Evolutionary conservation across 1,140 invertebrate species (phyloP).

Genomic region (Globodera rostochiensis): DNA sequence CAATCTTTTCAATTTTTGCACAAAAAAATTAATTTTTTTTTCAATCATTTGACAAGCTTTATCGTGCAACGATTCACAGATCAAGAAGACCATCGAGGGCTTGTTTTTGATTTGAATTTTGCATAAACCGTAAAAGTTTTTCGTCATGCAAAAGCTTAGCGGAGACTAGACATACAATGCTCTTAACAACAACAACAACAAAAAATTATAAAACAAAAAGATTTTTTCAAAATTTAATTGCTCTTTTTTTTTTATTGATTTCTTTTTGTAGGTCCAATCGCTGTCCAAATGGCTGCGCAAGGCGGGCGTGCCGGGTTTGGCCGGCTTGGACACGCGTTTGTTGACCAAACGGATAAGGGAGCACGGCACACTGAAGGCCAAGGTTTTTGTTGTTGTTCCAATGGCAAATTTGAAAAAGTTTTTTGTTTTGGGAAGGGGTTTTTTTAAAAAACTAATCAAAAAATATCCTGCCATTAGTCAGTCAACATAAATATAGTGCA

Average conservation of each 20-base stretch:
- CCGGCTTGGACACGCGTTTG: slow-evolving; percentile 76
- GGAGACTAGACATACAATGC: too few relatives aligned
- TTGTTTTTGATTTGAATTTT: too few relatives aligned
- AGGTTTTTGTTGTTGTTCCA: slow-evolving; percentile 55
- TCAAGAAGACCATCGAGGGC: too few relatives aligned
- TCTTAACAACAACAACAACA: too few relatives aligned
- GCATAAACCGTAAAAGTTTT: too few relatives aligned
- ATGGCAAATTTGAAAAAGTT: too few relatives aligned
- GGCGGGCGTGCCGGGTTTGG: slow-evolving; percentile 54
- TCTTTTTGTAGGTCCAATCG: slow-evolving; percentile 36
- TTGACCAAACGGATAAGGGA: slow-evolving; percentile 85
- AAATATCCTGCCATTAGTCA: neutral
- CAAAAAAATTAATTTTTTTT: too few relatives aligned
- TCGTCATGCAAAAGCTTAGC: too few relatives aligned
- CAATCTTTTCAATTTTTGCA: neutral
- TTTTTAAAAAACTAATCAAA: neutral
- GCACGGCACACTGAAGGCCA: slow-evolving; percentile 79
- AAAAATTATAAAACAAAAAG: too few relatives aligned
- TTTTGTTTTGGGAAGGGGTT: neutral
- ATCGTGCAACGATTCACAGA: too few relatives aligned
- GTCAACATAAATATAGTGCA: neutral
- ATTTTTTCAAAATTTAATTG: too few relatives aligned
- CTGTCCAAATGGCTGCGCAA: slow-evolving; percentile 53
- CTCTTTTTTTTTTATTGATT: neutral
- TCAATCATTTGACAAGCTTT: too few relatives aligned